Evolutionary conservation across 2,113 vertebrate genomes (phyloP).

Genomic region (Anas platyrhynchos): DNA sequence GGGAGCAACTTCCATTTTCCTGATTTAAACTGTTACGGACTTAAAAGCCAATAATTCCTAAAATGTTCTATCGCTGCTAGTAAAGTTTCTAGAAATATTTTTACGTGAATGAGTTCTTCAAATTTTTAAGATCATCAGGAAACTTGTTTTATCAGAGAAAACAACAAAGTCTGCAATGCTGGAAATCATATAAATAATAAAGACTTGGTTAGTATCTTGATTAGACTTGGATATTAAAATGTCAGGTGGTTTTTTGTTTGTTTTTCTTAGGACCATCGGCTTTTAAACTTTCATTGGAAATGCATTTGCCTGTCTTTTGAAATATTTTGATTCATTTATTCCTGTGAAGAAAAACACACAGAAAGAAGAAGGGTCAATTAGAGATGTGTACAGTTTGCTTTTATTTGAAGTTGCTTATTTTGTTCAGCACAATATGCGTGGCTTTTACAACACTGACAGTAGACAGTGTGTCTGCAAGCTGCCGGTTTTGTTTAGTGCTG

Average conservation of each 20-base stretch:
- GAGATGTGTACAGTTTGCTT: not conserved
- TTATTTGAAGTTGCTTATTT: not conserved
- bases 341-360: not conserved
- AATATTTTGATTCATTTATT: not conserved
- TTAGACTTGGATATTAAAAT: not conserved
- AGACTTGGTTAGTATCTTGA: not conserved
- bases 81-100: not conserved
- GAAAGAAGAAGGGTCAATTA: not conserved
- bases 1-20: not conserved
- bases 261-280: not conserved
- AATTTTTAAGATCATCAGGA: not conserved
- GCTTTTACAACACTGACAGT: not conserved
- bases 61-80: not conserved
- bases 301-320: not conserved
- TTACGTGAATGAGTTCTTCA: not conserved
- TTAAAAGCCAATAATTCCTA: not conserved
- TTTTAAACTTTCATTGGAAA: not conserved
- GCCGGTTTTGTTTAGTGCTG: not conserved
- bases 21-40: not conserved
- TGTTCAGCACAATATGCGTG: not conserved
- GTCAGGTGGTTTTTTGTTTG: not conserved
- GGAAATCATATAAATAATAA: not conserved
- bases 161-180: not conserved
- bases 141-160: not conserved
- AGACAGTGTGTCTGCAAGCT: not conserved